Base-by-base conservation (phyloP, 2,113 vertebrate genomes). In the Macquaria ambigua region DNA sequence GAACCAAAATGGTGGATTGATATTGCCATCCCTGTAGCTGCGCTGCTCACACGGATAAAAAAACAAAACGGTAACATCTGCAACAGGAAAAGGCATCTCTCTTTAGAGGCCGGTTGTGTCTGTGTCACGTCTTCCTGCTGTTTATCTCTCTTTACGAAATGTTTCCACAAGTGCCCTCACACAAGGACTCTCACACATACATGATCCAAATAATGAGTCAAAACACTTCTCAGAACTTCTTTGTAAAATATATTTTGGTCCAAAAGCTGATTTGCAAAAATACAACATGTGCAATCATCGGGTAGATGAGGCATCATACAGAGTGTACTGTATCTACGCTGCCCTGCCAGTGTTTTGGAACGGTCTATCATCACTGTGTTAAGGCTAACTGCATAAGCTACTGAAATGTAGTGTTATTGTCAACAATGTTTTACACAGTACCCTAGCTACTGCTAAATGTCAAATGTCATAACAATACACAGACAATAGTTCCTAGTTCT, bases 161-260 rank as follows among this genome's bases (percentile, higher is more conserved):
- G 46, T 48, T 48, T 48, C 14, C 46, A 48, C 52, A 21, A 21
- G 52, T 21, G 6, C 8, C 52, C 21, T 21, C 52, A 20, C 18
- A 1, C 46, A 48, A 4, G 9, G n/a, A n/a, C 5, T 46, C 16
- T 8, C 41, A 28, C 55, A 63, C 37, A 31, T 2, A 46, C 4
- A 2, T 21, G 8, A 7, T 11, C 0, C 11, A 50, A 56, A 43
- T 83, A 70, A 88, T 0, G 56, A 94, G 48, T 79, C 71, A 77
- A 48, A 87, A 84, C 28, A 83, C 56, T 6, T 85, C 53, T 79
- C 68, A 88, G 69, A 86, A 92, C 75, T 92, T 91, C 74, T 87
- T 92, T 89, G 87, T 93, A 95, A 95, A 95, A 95, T 94, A 95
- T 93, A 94, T 95, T 94, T 95, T 95, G 93, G 95, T 95, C 94